Base-by-base conservation (phyloP, 2,113 vertebrate genomes). In the Eclectus roratus region DNA sequence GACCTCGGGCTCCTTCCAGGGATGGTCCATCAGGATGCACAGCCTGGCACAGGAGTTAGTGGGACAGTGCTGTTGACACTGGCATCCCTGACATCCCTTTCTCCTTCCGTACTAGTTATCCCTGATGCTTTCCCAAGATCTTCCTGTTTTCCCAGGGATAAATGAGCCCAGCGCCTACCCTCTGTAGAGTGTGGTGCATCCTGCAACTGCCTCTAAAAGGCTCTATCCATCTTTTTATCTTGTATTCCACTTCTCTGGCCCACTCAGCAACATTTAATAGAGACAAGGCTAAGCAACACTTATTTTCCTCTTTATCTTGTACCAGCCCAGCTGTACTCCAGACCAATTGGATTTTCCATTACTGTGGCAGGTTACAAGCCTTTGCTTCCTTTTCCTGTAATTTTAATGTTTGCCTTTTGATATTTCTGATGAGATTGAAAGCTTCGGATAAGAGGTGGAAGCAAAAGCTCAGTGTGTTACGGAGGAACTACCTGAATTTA, bases 371-470 rank as follows among this genome's bases (percentile, higher is more conserved):
- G 89, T 93, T 88, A 60, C 11, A 29, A 76, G 94, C 88, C 85
- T 95, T 88, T 35, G 72, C 85, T 94, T 78, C 58, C 80, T 93
- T 88, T 94, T 88, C 80, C 85, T 80, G 93, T 96, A 87, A 95
- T 94, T 95, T 96, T 85, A 95, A 33, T 71, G 63, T 94, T 96
- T 95, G 91, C 76, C 43, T 94, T 94, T 95, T 84, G 93, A 77
- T 95, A 85, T 92, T 95, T 88, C 94, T 95, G 80, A 82, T 0
- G 91, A 97, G 85, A 92, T 70, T 80, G 96, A 92, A 89, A 92
- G 88, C 91, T 72, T 7, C 3, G 70, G 79, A 37, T 73, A 61
- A 92, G 91, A 94, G 49, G 84, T 44, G 33, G 84, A 81, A 88
- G 91, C 80, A n/a, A n/a, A n/a, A n/a, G 53, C 95, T 96, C 88